Base-by-base conservation (phyloP, 2,113 vertebrate species). In the Sebastes schlegelii region DNA sequence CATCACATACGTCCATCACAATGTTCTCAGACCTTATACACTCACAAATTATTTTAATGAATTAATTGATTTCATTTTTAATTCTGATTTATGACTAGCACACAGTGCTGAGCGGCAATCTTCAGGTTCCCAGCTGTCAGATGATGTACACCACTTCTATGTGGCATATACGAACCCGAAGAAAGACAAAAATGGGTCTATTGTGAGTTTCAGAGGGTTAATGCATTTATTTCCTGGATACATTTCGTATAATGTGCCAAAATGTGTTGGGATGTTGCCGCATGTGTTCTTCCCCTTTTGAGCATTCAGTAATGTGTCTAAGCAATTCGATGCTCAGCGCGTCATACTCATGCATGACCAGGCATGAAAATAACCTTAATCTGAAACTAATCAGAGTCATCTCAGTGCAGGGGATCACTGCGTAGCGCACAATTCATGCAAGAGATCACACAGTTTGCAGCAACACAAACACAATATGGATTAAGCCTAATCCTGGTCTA, bases 361-460 rank as follows among this genome's bases (percentile, higher is more conserved):
- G 74, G 86, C 92, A 68, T 89, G 87, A 89, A 90, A 92, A 88
- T 83, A 87, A 88, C 89, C 82, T 88, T 86, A 89, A 93, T 90
- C 85, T 88, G 88, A 87, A 83, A 89, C 88, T 84, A 92, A 94
- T 92, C 88, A 69, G 57, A 85, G 70, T 52, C 85, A 85, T 88
- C 87, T 84, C 68, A 49, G 63, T 52, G 75, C 21, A 54, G 46
- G 64, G 67, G 75, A 82, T 88, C 63, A 46, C 52, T 42, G 57
- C 19, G 51, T 5, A 75, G 80, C 74, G 16, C 34, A 49, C 75
- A 72, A 91, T 84, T 83, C 64, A 79, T 64, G 83, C 74, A 34
- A 62, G 68, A 74, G 69, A 86, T 90, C 80, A 64, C 84, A 57
- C 74, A 55, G 58, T 81, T 68, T 69, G 70, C 83, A 79, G 84